Percentiles rank a stretch among this genome's conserved stretches.
These are phyloP conservation scores for Crambe crambe DNA, from an alignment of 37 sponge, comb jelly and placozoan species.

Conservation along the genomic window DNA sequence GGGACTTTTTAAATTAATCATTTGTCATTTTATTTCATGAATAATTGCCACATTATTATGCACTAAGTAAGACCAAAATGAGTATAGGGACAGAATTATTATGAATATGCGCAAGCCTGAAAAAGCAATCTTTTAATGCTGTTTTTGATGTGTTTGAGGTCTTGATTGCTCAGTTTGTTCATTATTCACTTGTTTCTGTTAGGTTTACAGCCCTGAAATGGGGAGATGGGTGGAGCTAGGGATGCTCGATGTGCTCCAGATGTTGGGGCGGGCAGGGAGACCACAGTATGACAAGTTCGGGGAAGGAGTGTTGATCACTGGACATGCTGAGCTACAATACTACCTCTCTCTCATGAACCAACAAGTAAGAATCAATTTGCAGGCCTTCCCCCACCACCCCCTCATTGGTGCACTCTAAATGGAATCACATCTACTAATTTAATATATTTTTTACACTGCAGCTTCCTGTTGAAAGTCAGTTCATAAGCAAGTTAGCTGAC, in stretches of 20 bases:
- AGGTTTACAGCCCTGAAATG: constrained; percentile 94
- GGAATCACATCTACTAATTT: no score
- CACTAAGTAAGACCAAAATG: no score
- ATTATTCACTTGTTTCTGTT: not conserved
- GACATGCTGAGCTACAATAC: constrained; percentile 95
- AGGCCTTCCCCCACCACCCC: no score
- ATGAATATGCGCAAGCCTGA: no score
- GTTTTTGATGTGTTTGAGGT: no score
- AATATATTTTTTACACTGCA: no score
- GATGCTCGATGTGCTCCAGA: constrained; percentile 96
- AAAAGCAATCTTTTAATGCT: no score
- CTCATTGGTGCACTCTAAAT: no score
- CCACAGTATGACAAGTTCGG: constrained; percentile 97
- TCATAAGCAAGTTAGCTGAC: constrained; percentile 83
- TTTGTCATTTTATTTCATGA: no score
- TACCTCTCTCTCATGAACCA: constrained; percentile 98
- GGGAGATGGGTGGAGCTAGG: constrained; percentile 98
- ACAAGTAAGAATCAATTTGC: constrained; percentile 58
- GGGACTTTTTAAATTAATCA: no score
- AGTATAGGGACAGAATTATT: no score
- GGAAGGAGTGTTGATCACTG: constrained; percentile 93
- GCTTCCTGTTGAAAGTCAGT: constrained; percentile 99
- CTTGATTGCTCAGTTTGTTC: not conserved
- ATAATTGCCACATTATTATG: no score
- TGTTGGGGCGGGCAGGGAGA: constrained; percentile 97